Conservation (phyloP, 1,140 invertebrate genomes). For the Rhagoletis zephyria region DNA sequence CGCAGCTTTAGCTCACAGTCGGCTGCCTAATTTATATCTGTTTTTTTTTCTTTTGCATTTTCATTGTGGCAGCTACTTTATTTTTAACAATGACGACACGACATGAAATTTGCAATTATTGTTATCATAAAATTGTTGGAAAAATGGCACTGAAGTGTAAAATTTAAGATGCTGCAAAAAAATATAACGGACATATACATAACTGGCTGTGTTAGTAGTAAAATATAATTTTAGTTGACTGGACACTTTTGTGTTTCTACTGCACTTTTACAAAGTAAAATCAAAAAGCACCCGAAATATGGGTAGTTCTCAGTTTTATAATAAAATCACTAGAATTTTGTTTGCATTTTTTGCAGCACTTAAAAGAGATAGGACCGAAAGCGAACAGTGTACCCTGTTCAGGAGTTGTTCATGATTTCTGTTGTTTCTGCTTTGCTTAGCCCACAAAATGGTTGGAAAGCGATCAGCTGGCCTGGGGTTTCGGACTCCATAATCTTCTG, state of each 20-base stretch:
- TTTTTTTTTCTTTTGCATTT: not conserved
- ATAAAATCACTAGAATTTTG: no score
- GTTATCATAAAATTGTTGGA: conserved; percentile 39
- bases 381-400: no score
- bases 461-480: no score
- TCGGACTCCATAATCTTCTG: no score
- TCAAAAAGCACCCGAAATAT: no score
- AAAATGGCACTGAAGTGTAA: conserved; percentile 22
- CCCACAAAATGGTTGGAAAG: no score
- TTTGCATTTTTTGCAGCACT: no score
- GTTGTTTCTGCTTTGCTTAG: no score
- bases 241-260: not conserved
- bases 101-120: conserved; percentile 41
- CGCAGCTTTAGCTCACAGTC: not conserved
- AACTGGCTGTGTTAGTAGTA: not conserved
- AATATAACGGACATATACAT: not conserved
- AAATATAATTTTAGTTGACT: not conserved
- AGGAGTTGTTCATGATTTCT: no score
- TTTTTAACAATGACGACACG: conserved; percentile 37
- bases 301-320: no score
- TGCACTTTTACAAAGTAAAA: not conserved
- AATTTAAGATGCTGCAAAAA: not conserved
- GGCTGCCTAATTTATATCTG: not conserved
- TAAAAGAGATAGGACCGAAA: no score
- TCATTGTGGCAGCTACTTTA: not conserved